Evolutionary conservation across 2,797 vertebrate genomes (phyloP), one percentile per base, ranked within the genome.

Genomic region (Eurystomus glaucurus): DNA sequence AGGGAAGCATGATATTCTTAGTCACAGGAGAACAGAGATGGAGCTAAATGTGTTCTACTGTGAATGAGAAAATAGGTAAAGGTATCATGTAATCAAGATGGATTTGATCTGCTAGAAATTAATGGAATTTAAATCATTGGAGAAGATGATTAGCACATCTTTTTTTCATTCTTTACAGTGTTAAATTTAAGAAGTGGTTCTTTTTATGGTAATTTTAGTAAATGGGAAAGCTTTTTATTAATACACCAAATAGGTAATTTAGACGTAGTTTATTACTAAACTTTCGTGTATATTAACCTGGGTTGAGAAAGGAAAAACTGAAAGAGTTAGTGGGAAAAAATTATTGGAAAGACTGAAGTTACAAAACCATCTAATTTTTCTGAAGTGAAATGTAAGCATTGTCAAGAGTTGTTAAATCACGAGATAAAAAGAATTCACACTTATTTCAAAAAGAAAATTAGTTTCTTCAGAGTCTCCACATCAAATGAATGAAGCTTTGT

Each of bases 361-460:
- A 86, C 13, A 26, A 92, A 93, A 96, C 48, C 82, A 88, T 82
- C 61, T 93, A 68, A 66, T 97, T 97, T 84, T 92, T 97, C 45
- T 91, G 46, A 94, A 96, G 70, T 76, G 48, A 85, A 97, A 88
- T 66, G 62, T 94, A 95, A 96, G 90, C 90, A 76, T 95, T 90
- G 58, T 93, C 88, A 79, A 69, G 80, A 85, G 88, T 65, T 88
- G 85, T 95, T 96, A 95, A 96, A 95, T 95, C 77, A 81, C 25
- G 82, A 82, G 91, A 95, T 95, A 88, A 95, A 97, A 97, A 92
- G 82, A 92, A 96, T 94, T 97, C 92, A 92, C 94, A 96, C 92
- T 96, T 90, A 95, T 92, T 96, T 96, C 90, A 85, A 68, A 95
- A 96, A 93, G 91, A 94, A 97, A 96, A 97, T 96, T 82, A 96